These are phyloP conservation scores for Lepidochrysops patricia DNA, from an alignment of 2,888 invertebrate genomes.

Conservation along the genomic window DNA sequence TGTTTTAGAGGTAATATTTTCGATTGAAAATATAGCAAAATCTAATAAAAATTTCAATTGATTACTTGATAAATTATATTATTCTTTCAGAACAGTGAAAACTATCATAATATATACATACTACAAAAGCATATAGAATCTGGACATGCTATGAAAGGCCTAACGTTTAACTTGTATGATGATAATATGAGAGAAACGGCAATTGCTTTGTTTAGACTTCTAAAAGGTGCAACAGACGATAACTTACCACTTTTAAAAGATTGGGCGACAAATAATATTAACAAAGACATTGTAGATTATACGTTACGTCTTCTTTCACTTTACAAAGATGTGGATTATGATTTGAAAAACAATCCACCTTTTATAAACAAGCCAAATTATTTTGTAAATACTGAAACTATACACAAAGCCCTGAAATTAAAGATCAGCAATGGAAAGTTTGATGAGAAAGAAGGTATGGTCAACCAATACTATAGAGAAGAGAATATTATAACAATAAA, in stretches of 20 bases:
- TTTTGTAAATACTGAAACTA: constrained; percentile 53
- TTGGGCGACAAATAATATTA: constrained; percentile 57
- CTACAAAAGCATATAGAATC: constrained; percentile 38
- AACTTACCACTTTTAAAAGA: constrained; percentile 41
- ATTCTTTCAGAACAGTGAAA: constrained; percentile 40
- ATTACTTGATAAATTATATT: constrained; percentile 14
- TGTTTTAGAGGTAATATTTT: constrained; percentile 27
- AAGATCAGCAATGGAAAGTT: constrained; percentile 35
- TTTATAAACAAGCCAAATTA: constrained; percentile 63
- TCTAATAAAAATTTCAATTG: neutral
- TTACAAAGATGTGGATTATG: constrained; percentile 39
- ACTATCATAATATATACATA: constrained; percentile 33
- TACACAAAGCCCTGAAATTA: constrained; percentile 49
- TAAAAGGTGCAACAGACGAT: constrained; percentile 49
- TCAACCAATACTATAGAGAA: constrained; percentile 37
- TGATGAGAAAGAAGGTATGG: constrained; percentile 32
- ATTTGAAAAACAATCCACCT: constrained; percentile 45
- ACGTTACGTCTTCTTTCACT: constrained; percentile 53
- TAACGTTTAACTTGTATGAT: constrained; percentile 65
- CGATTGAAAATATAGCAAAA: neutral
- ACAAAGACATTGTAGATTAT: constrained; percentile 66
- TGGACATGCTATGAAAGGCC: constrained; percentile 42
- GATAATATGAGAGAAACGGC: constrained; percentile 62
- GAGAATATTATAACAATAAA: constrained; percentile 42
- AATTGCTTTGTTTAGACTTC: constrained; percentile 53